These are phyloP conservation scores for Buathra laborator DNA, from an alignment of 2,888 invertebrate species.

Conservation along the genomic window DNA sequence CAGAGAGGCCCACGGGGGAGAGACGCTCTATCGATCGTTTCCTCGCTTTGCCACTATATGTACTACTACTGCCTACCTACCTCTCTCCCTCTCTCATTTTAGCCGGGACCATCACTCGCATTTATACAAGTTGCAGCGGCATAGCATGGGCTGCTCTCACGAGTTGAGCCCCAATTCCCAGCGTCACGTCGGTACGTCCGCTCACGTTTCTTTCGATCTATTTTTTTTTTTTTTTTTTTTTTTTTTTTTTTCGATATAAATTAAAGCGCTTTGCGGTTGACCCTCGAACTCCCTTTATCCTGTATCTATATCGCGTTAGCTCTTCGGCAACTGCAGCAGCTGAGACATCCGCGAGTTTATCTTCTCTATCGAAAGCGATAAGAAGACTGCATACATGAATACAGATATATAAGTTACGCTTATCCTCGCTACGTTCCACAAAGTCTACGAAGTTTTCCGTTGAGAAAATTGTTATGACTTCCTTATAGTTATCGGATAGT, in stretches of 20 bases:
- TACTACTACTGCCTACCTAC: constrained; percentile 5
- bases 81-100: constrained; percentile 31
- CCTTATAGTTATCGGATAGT: neutral
- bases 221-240: neutral
- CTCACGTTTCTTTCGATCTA: neutral
- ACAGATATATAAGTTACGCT: neutral
- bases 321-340: neutral
- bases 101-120: constrained; percentile 40
- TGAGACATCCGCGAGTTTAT: neutral
- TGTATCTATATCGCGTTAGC: neutral
- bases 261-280: constrained; percentile 2
- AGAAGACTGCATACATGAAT: neutral
- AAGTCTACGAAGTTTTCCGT: neutral
- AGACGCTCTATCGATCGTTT: constrained; percentile 68
- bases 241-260: neutral
- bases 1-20: constrained; percentile 46
- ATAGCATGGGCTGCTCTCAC: constrained; percentile 13
- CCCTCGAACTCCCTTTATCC: neutral
- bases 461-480: neutral
- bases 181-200: neutral
- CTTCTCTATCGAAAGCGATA: neutral
- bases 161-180: constrained; percentile 15
- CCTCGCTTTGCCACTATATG: constrained; percentile 52
- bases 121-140: constrained; percentile 34
- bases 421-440: neutral